Conservation (phyloP, 1,140 invertebrate species). For the Drosophila yakuba region DNA sequence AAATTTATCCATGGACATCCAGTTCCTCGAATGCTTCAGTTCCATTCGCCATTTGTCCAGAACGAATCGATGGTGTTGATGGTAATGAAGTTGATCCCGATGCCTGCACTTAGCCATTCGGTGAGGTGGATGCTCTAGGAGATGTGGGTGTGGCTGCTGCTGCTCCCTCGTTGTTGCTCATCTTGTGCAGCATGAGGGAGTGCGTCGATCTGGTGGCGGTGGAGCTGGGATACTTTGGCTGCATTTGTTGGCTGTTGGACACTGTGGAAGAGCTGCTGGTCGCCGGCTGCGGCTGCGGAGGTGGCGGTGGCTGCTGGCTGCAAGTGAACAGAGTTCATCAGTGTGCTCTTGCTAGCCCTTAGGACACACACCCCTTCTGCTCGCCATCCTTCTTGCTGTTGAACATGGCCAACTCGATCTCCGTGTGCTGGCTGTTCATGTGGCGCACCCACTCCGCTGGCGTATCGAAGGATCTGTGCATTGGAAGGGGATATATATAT, state of each 20-base stretch:
- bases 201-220: conserved; percentile 17
- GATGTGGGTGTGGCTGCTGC: conserved; percentile 13
- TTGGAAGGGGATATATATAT: too few species aligned
- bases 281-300: conserved; percentile 4
- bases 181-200: conserved; percentile 13
- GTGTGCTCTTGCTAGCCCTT: conserved; percentile 37
- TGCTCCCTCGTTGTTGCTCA: conserved; percentile 12
- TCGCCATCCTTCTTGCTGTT: conserved; percentile 87
- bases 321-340: conserved; percentile 74
- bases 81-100: neutral
- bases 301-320: conserved; percentile 40
- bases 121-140: conserved; percentile 18
- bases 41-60: neutral
- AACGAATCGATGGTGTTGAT: neutral
- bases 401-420: conserved; percentile 92
- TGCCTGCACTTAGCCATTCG: conserved; percentile 10
- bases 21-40: conserved; percentile 15
- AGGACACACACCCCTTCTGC: conserved; percentile 77
- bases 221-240: conserved; percentile 49
- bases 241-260: conserved; percentile 54
- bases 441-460: conserved; percentile 94
- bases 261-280: conserved; percentile 55
- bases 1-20: too few species aligned
- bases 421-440: conserved; percentile 92
- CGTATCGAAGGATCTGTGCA: conserved; percentile 87